These are phyloP conservation scores for Parnassius glacialis DNA, from an alignment of 2,888 invertebrate species.

Conservation along the genomic window DNA sequence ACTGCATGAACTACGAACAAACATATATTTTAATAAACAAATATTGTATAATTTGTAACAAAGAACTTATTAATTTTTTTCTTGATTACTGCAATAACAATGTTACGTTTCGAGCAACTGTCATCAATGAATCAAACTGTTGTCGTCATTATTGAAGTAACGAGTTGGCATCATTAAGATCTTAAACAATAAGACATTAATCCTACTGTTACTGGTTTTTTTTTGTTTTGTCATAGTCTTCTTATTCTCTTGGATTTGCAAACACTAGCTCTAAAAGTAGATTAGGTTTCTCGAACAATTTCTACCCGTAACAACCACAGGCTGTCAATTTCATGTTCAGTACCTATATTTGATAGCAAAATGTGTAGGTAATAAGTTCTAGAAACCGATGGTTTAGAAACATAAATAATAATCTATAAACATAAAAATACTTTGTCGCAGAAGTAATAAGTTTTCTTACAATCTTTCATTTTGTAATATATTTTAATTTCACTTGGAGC, in stretches of 20 bases:
- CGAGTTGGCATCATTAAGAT: slow-evolving; percentile 13
- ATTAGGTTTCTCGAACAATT: slow-evolving; percentile 23
- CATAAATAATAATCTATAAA: too few relatives aligned
- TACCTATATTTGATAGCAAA: too few relatives aligned
- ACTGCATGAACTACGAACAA: too few relatives aligned
- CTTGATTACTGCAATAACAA: not conserved
- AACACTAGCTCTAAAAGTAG: slow-evolving; percentile 18
- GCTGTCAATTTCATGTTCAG: slow-evolving; percentile 16
- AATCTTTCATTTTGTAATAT: too few relatives aligned
- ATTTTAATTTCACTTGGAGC: too few relatives aligned
- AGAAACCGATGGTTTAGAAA: too few relatives aligned
- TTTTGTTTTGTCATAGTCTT: slow-evolving; percentile 7
- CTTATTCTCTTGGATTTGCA: slow-evolving; percentile 13
- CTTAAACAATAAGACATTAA: slow-evolving; percentile 24
- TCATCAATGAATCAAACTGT: slow-evolving; percentile 5
- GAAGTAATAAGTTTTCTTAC: too few relatives aligned
- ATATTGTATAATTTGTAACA: not conserved
- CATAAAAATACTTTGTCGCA: too few relatives aligned
- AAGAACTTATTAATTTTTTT: not conserved
- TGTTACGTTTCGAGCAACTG: slow-evolving; percentile 3
- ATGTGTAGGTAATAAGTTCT: too few relatives aligned
- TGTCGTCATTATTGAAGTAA: too few relatives aligned
- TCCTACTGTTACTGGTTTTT: slow-evolving; percentile 1
- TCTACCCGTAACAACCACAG: slow-evolving; percentile 17
- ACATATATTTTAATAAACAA: too few relatives aligned